Conservation (phyloP, 2,888 invertebrate species). For the Odiellus spinosus region DNA sequence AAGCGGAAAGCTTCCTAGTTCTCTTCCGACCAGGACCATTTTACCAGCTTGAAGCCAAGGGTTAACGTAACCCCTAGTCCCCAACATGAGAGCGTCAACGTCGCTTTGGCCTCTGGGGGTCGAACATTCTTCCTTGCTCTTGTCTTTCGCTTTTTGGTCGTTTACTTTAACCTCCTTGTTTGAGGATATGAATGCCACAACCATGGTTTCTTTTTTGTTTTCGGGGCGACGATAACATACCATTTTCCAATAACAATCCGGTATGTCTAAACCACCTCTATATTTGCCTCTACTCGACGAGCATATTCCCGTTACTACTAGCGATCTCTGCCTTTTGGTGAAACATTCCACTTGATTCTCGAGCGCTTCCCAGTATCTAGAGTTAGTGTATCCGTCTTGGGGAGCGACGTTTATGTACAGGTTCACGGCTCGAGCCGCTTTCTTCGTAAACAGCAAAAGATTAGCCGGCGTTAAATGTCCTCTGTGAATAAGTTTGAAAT, state of each 20-base stretch:
- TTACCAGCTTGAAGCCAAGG: constrained; percentile 3
- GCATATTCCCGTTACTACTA: constrained; percentile 6
- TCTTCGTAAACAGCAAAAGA: constrained; percentile 1
- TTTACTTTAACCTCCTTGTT: not conserved
- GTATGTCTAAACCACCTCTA: constrained; percentile 1
- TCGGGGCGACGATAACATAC: not conserved
- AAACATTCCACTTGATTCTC: not conserved
- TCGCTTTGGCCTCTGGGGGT: not conserved
- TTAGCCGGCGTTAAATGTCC: constrained; percentile 4
- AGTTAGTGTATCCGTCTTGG: constrained; percentile 6
- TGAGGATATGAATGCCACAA: constrained; percentile 4
- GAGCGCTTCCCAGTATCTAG: constrained; percentile 1
- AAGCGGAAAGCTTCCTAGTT: no score
- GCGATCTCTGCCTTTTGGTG: not conserved
- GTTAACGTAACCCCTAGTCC: not conserved
- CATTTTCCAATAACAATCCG: constrained; percentile 9
- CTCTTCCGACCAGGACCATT: no score
- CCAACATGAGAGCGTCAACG: constrained; percentile 4
- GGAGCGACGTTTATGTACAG: constrained; percentile 7
- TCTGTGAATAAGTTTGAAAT: not conserved
- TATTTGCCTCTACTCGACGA: not conserved
- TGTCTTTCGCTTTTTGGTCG: not conserved
- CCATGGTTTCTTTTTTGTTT: not conserved
- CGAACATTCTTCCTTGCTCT: not conserved
- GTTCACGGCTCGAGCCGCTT: constrained; percentile 1